Percentiles rank a stretch among this genome's conserved stretches.
Conservation (phyloP, 2,113 vertebrate genomes). For the Cyprinus carpio region DNA sequence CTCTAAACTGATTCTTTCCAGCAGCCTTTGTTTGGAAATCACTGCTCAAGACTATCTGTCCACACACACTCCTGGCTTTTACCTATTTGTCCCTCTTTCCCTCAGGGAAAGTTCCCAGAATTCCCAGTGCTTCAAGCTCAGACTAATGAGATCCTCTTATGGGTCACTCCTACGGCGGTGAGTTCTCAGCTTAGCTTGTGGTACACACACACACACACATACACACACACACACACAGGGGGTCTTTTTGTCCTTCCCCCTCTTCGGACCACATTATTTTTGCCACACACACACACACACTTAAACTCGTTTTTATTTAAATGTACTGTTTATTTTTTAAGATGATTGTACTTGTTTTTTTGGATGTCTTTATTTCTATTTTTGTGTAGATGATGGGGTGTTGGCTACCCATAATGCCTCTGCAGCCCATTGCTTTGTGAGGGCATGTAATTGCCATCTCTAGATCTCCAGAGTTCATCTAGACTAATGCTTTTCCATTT, state of each 20-base stretch:
- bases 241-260: not conserved
- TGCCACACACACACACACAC: not conserved
- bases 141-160: not conserved
- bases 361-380: too few species aligned
- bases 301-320: not conserved
- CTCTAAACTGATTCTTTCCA: not conserved
- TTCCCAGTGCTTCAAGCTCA: not conserved
- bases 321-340: too few species aligned
- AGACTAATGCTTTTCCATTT: conserved; percentile 16
- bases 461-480: conserved; percentile 24
- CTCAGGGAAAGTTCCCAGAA: not conserved
- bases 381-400: too few species aligned
- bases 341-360: too few species aligned
- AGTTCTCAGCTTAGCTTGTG: not conserved
- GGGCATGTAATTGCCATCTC: conserved; percentile 4
- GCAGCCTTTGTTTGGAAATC: not conserved
- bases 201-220: not conserved
- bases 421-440: conserved; percentile 6
- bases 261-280: not conserved
- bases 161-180: not conserved
- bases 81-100: not conserved
- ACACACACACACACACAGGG: not conserved
- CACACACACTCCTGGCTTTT: not conserved
- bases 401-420: conserved; percentile 13
- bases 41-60: not conserved